A percentile compares a stretch with the other conserved stretches of the same genome.
Conservation (phyloP, 2,888 invertebrate species). For the Leptinotarsa juncta region DNA sequence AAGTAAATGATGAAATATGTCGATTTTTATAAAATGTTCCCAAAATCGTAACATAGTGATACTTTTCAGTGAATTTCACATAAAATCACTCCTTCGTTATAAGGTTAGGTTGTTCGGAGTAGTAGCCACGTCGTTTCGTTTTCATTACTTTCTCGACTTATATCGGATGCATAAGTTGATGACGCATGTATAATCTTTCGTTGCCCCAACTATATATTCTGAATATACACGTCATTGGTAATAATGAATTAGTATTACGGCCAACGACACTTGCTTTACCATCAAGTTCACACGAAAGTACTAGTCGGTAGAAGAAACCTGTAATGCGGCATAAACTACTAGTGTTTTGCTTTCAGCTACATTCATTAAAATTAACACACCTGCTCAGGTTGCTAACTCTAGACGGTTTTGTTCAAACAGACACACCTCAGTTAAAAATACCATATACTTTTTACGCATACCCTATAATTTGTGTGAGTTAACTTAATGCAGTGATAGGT, state of each 20-base stretch:
- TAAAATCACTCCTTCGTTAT: too few relatives aligned
- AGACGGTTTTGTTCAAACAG: slow-evolving; percentile 40
- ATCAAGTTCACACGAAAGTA: slow-evolving; percentile 8
- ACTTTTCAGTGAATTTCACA: too few relatives aligned
- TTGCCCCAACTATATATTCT: too few relatives aligned
- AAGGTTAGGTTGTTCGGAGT: too few relatives aligned
- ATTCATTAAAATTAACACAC: slow-evolving; percentile 23
- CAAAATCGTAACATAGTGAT: too few relatives aligned
- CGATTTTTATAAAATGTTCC: too few relatives aligned
- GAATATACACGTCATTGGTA: background rate
- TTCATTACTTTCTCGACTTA: too few relatives aligned
- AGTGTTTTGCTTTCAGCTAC: slow-evolving; percentile 20
- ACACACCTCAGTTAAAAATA: slow-evolving; percentile 46
- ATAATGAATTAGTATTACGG: slow-evolving; percentile 2
- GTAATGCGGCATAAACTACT: slow-evolving; percentile 19
- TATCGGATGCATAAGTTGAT: too few relatives aligned
- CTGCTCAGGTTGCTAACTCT: slow-evolving; percentile 25
- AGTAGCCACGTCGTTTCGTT: too few relatives aligned
- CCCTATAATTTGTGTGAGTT: slow-evolving; percentile 34
- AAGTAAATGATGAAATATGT: too few relatives aligned
- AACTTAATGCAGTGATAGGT: background rate
- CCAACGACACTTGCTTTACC: slow-evolving; percentile 3
- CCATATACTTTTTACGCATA: slow-evolving; percentile 39
- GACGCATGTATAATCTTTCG: too few relatives aligned
- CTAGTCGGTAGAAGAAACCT: slow-evolving; percentile 21